These are phyloP conservation scores for Euleptes europaea DNA, from an alignment of 2,113 vertebrate genomes.

Conservation along the genomic window DNA sequence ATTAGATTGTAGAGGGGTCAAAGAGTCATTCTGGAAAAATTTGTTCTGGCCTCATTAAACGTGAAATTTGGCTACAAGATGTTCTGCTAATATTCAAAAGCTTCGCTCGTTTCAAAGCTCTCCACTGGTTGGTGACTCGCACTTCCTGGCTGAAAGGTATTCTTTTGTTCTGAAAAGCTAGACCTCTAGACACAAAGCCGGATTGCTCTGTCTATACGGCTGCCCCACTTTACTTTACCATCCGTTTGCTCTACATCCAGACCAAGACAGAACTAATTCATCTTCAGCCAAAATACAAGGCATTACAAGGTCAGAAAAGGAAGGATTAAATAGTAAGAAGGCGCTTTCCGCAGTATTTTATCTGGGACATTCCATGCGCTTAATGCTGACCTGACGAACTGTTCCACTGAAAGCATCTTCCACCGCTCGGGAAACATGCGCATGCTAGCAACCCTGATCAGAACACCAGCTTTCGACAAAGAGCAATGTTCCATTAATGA, in stretches of 20 bases:
- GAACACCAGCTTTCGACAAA: neutral
- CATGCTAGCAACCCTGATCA: no score
- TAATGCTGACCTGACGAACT: neutral
- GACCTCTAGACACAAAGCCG: neutral
- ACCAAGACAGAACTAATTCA: neutral
- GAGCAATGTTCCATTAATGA: neutral
- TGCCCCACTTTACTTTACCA: neutral
- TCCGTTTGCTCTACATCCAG: neutral
- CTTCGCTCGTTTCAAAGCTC: neutral
- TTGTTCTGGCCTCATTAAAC: neutral
- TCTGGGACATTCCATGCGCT: neutral
- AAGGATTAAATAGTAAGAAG: neutral
- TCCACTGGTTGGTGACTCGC: neutral
- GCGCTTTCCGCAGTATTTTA: neutral
- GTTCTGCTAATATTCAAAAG: slow-evolving; percentile 1
- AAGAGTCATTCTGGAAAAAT: no score
- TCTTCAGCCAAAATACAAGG: neutral
- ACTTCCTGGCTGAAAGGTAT: neutral
- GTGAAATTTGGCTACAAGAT: neutral
- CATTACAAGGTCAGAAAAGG: neutral
- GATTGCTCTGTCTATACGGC: neutral
- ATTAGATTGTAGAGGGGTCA: neutral
- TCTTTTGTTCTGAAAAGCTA: neutral
- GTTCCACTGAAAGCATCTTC: neutral
- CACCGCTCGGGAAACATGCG: neutral